Evolutionary conservation across 2,888 invertebrate genomes (phyloP), one percentile per base, ranked within the genome.

Genomic region (Sminthurinus aureus): DNA sequence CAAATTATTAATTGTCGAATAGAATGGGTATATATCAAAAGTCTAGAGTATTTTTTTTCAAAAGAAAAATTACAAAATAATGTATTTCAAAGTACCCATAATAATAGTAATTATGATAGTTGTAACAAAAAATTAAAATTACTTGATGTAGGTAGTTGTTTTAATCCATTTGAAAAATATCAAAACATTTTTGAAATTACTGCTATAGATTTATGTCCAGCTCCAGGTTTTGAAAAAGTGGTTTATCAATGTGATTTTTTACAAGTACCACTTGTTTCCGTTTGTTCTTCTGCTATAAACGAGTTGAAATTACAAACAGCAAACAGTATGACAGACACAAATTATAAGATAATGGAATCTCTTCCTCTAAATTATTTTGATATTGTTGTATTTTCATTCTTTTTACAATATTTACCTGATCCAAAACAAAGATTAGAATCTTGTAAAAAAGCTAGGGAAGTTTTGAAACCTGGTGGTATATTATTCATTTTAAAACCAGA

Each of bases 141-240:
- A 66, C 90, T 98, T 84, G 98, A 98, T 91, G 97, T 98, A 67
- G 98, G 98, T 0, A 98, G 98, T 90, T 98, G 98, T 90, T 98
- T 96, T 90, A 97, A 97, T 92, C 97, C 98, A 18, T 96, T 98
- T 89, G 91, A 91, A 86, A 89, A 90, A 0, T 94, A 92, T 90
- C 89, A 92, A 3, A 26, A 75, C 0, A 92, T 92, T 82, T 94
- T 96, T 89, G 91, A 94, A 87, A 94, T 96, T 0, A 92, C 93
- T 18, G 94, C 96, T 0, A 92, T 96, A 86, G 96, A 96, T 90
- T 91, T 96, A 85, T 93, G 93, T 83, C 95, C 96, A 69, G 95
- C 95, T 15, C 92, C 92, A 85, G 89, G 91, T 71, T 84, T 81
- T 69, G 84, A 85, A 76, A 51, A 85, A 24, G 92, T 92, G 89